Base-by-base conservation (phyloP, 2,113 vertebrate genomes). In the Callaeas wilsoni region DNA sequence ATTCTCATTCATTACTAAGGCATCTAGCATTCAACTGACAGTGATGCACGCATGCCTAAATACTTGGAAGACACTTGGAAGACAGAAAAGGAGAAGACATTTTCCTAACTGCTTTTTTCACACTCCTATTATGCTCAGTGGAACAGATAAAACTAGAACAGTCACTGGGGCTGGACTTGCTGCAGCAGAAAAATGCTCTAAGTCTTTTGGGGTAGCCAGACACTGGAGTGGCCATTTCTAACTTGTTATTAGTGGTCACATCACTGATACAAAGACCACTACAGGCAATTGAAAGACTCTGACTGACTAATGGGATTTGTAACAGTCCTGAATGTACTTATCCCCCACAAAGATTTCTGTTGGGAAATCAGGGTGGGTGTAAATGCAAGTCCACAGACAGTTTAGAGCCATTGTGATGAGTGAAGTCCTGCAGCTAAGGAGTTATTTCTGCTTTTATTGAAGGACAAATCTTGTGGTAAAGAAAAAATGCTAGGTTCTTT, bases 1-100 rank as follows among this genome's bases (percentile, higher is more conserved):
- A 94, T 86, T 90, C 55, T 88, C 77, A 70, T 85, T 88, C 85
- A 90, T 93, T 88, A 74, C 55, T 44, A 50, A 91, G 53, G 46
- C 84, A 95, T 50, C 57, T 35, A 93, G 59, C 6, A 3, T 88
- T 93, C 0, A 0, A 81, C 60, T 93, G 90, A 93, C 82, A 96
- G 71, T 63, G n/a, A 86, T 70, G 60, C 44, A 89, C 64, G 16
- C 85, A 53, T 84, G 63, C 35, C 85, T 81, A 86, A 88, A 81
- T 75, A 77, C 90, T 60, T 44, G 81, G 75, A 76, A 87, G 69
- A 29, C 64, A 27, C 23, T 47, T 75, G 39, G 57, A 77, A 95
- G 90, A 70, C 7, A 84, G 30, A 92, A 94, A 86, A 74, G 70
- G 21, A 74, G 42, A 70, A 93, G 82, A 37, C 22, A 56, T 94